These are phyloP conservation scores for Trachymyrmex septentrionalis DNA, from an alignment of 1,140 invertebrate species.

Conservation along the genomic window DNA sequence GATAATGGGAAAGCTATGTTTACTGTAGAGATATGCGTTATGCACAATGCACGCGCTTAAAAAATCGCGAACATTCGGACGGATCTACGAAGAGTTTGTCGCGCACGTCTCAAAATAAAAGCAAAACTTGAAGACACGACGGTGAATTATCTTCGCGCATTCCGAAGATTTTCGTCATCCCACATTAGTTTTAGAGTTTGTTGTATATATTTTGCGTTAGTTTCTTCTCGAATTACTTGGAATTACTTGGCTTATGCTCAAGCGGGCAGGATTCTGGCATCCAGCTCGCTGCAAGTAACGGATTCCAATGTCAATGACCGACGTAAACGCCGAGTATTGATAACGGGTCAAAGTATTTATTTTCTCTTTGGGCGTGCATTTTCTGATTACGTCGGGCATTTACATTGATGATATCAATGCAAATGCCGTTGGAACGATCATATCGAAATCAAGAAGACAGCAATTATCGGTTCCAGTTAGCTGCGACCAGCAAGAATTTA, in stretches of 20 bases:
- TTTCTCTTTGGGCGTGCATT: slow-evolving; percentile 5
- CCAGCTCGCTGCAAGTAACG: background rate
- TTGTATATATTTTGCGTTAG: background rate
- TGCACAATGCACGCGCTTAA: background rate
- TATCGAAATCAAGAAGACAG: background rate
- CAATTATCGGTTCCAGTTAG: background rate
- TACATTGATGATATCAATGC: background rate
- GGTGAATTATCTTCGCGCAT: background rate
- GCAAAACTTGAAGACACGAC: background rate
- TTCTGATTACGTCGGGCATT: background rate
- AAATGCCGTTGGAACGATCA: background rate
- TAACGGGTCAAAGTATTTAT: slow-evolving; percentile 52
- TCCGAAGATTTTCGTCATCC: background rate
- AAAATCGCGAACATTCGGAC: background rate
- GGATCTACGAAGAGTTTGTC: background rate
- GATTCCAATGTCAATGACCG: slow-evolving; percentile 55
- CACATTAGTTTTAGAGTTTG: background rate
- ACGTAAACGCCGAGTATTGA: slow-evolving; percentile 28
- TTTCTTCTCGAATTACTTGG: slow-evolving; percentile 7
- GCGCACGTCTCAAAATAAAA: background rate
- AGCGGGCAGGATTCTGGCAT: background rate
- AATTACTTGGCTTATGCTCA: background rate
- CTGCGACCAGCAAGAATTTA: background rate
- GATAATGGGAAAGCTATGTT: slow-evolving; percentile 62
- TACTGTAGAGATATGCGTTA: background rate